Conservation (phyloP, 2,797 vertebrate genomes). For the Sebastes itinus region DNA sequence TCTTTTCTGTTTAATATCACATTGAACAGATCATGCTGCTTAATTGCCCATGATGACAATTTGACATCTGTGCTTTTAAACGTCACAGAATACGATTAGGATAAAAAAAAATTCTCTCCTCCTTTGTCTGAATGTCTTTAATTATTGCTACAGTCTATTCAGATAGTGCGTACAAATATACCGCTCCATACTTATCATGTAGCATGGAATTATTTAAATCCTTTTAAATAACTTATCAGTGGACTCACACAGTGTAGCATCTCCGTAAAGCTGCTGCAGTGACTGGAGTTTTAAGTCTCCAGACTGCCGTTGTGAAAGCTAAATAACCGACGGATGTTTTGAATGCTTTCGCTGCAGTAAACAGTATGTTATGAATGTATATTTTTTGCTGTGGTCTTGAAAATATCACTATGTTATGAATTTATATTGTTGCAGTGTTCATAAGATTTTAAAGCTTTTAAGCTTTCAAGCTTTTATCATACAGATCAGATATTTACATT, state of each 20-base stretch:
- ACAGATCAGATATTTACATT: constrained; percentile 39
- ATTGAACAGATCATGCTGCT: neutral
- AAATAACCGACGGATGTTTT: neutral
- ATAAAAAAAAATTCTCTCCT: neutral
- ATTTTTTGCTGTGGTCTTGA: neutral
- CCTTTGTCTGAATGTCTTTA: neutral
- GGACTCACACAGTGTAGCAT: neutral
- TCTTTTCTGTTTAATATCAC: neutral
- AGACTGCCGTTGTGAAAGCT: constrained; percentile 2
- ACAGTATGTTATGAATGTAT: neutral
- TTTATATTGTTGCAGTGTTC: neutral
- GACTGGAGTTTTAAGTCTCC: neutral
- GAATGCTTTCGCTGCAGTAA: neutral
- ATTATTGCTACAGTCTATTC: neutral
- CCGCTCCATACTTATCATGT: neutral
- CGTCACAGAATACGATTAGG: constrained; percentile 10
- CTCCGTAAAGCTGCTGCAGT: constrained; percentile 14
- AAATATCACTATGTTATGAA: neutral
- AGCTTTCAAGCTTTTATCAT: constrained; percentile 14
- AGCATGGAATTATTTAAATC: constrained; percentile 1
- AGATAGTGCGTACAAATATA: constrained; percentile 2
- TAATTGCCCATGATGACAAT: neutral
- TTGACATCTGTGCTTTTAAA: constrained; percentile 14
- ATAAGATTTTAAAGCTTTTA: constrained; percentile 9
- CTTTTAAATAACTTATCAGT: neutral